phyloP scores from a whole-genome alignment of 2,113 vertebrate genomes.

The Antigone vipio region DNA sequence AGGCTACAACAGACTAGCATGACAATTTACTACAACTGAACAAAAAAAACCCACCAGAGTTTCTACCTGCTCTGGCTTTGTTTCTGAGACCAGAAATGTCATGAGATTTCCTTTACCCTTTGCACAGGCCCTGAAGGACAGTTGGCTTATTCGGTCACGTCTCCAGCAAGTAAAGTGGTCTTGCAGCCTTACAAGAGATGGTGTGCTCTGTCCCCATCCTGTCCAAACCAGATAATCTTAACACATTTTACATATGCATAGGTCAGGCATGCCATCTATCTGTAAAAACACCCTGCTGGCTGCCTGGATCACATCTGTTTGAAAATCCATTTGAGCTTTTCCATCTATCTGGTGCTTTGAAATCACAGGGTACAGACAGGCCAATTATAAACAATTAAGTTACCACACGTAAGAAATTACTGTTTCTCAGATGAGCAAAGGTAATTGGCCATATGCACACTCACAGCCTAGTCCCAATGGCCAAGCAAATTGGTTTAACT shows the following conservation, averaged over 20 bases:
- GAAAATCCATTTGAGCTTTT: not conserved
- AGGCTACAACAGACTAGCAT: not conserved
- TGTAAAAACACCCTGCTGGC: not conserved
- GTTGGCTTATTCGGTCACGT: fast-evolving
- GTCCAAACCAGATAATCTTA: not conserved
- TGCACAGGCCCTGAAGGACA: not conserved
- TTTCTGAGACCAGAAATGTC: not conserved
- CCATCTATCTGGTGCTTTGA: not conserved
- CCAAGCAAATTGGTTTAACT: not conserved
- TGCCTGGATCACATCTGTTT: not conserved
- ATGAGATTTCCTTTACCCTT: not conserved
- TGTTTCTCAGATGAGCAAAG: not conserved
- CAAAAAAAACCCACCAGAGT: not conserved
- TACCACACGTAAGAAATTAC: not conserved
- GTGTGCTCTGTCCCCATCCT: not conserved
- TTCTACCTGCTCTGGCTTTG: not conserved
- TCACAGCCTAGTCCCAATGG: not conserved
- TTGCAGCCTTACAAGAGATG: not conserved
- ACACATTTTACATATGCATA: not conserved
- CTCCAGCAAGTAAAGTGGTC: not conserved
- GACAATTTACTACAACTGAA: not conserved
- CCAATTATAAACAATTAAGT: not conserved
- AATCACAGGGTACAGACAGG: not conserved
- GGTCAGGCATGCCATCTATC: not conserved
- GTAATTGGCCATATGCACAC: not conserved